phyloP scores from a whole-genome alignment of 2,113 vertebrate genomes.

The Lophius piscatorius region DNA sequence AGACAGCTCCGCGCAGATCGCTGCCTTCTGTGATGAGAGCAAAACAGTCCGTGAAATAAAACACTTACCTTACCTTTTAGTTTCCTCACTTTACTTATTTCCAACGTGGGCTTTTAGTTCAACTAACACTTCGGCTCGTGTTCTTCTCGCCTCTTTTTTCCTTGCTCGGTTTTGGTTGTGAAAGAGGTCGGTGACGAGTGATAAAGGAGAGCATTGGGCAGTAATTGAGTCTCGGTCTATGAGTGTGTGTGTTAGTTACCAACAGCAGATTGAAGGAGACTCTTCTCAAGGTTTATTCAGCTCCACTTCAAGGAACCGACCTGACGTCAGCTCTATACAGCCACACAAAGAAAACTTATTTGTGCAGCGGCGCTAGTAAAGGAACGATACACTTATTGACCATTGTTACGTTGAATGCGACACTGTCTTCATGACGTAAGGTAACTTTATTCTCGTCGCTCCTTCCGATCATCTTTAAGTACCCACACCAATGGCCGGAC shows the following conservation, averaged over 20 bases:
- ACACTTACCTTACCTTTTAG: slow-evolving; percentile 81
- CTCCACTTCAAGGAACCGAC: slow-evolving; percentile 92
- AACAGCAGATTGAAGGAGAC: slow-evolving; percentile 89
- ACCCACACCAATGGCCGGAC: slow-evolving; percentile 1
- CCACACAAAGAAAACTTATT: slow-evolving; percentile 88
- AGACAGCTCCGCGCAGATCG: slow-evolving; percentile 66
- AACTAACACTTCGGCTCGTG: slow-evolving; percentile 72
- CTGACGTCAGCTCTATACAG: slow-evolving; percentile 92
- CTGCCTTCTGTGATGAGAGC: slow-evolving; percentile 63
- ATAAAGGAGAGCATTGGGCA: slow-evolving; percentile 85
- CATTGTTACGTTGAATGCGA: slow-evolving; percentile 64
- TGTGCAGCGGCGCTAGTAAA: slow-evolving; percentile 58
- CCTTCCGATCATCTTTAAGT: neutral
- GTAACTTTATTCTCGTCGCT: slow-evolving; percentile 57
- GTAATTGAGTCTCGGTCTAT: slow-evolving; percentile 81
- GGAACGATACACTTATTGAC: slow-evolving; percentile 51
- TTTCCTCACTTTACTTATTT: slow-evolving; percentile 82
- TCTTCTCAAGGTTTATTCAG: slow-evolving; percentile 91
- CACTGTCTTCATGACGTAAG: neutral
- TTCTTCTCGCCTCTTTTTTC: slow-evolving; percentile 71
- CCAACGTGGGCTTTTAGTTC: slow-evolving; percentile 73
- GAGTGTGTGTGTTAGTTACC: slow-evolving; percentile 82
- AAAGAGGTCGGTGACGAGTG: slow-evolving; percentile 81
- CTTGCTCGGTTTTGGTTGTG: slow-evolving; percentile 77
- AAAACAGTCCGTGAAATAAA: slow-evolving; percentile 69